Evolutionary conservation across 2,888 invertebrate genomes (phyloP).

Genomic region (Neoitamus cyanurus): DNA sequence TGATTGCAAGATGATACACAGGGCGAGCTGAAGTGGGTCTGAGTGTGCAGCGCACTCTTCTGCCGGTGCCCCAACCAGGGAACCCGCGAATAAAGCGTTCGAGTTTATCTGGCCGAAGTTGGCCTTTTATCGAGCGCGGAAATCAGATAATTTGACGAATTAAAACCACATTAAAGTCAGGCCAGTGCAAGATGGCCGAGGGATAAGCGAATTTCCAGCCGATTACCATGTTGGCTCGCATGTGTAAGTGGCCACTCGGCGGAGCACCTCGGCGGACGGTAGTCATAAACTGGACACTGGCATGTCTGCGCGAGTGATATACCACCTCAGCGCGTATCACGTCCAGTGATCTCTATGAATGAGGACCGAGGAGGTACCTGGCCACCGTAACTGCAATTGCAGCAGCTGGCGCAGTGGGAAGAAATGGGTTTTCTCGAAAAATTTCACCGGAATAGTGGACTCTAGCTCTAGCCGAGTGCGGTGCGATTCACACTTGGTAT

Average conservation of each 20-base stretch:
- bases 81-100: not conserved
- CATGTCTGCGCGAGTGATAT: not conserved
- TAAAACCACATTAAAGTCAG: constrained; percentile 44
- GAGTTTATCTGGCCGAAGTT: constrained; percentile 4
- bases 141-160: constrained; percentile 48
- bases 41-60: not conserved
- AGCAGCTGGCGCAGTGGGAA: not conserved
- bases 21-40: not conserved
- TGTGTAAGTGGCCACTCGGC: not conserved
- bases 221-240: constrained; percentile 23
- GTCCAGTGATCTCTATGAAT: not conserved
- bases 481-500: not conserved
- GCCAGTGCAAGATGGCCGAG: constrained; percentile 21
- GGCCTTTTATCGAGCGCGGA: constrained; percentile 26
- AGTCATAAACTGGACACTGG: constrained; percentile 31
- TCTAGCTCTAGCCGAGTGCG: not conserved
- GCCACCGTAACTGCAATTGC: not conserved
- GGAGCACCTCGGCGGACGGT: not conserved
- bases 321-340: not conserved
- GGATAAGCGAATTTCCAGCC: constrained; percentile 21
- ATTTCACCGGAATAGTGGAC: not conserved
- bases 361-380: not conserved
- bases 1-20: constrained; percentile 9
- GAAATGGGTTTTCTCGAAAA: not conserved
- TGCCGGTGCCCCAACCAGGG: not conserved